Evolutionary conservation across 2,888 invertebrate species (phyloP), one percentile per base, ranked within the genome.

Genomic region (Spisula subtruncata): DNA sequence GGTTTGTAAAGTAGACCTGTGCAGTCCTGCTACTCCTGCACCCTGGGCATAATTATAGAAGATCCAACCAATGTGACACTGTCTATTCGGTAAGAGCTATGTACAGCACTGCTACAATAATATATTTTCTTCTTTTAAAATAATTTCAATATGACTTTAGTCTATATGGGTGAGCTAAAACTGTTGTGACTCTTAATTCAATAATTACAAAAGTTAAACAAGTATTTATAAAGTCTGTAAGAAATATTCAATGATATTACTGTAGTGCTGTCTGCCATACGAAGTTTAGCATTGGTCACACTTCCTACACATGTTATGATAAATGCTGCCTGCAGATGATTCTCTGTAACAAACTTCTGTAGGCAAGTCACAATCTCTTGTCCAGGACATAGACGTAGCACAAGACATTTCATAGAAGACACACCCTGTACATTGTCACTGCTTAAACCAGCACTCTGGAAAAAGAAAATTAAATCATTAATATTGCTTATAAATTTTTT

Each of bases 281-380:
- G 94, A 14, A 97, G 93, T 0, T 94, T 96, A 16, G 96, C 97
- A 81, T 94, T 95, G 18, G 95, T 96, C 6, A 97, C 95, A 92
- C 97, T 97, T 5, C 97, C 97, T 80, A 96, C 96, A 94, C 97
- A 97, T 6, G 96, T 96, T 80, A 97, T 89, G 20, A 97, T 93
- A 89, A 96, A 97, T 10, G 96, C 96, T 6, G 97, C 96, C 25
- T 94, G 91, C 20, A 97, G 94, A 0, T 94, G 87, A 71, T 94
- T 92, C 16, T 93, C 84, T 25, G 92, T 87, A 8, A 95, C 95
- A 92, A 95, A 94, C 16, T 94, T 89, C 56, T 93, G 80, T 85
- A 96, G 90, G 48, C 92, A 81, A 32, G 94, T 82, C n/a, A 92
- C 93, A 54, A 96, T 92, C 87, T 96, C 96, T 83, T 96, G 93